Percentiles rank a stretch among this genome's conserved stretches.
phyloP scores from a whole-genome alignment of 2,888 invertebrate species.

The Halocaridina rubra region DNA sequence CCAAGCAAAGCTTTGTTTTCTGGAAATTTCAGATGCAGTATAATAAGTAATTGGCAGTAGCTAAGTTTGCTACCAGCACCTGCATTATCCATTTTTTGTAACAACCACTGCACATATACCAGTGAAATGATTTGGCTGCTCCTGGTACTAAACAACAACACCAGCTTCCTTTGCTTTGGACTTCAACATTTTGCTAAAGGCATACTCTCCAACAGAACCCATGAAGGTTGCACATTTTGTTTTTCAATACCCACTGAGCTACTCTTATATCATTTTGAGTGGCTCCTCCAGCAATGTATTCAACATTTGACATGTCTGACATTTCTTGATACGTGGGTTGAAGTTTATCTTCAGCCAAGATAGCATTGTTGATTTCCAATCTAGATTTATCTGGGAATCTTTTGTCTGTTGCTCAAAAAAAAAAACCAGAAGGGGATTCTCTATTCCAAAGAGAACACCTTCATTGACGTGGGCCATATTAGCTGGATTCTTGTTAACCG shows the following conservation, averaged over 20 bases:
- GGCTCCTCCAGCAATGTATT: conserved; percentile 95
- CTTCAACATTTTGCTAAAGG: conserved; percentile 85
- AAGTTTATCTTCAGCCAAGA: conserved; percentile 91
- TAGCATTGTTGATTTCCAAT: conserved; percentile 90
- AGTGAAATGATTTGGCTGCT: conserved; percentile 73
- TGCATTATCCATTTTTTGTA: conserved; percentile 80
- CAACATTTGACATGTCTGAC: conserved; percentile 78
- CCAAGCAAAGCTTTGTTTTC: conserved; percentile 81
- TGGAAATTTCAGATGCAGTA: conserved; percentile 82
- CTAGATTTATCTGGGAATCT: conserved; percentile 86
- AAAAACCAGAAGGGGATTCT: conserved; percentile 96
- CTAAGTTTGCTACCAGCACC: conserved; percentile 94
- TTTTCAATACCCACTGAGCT: conserved; percentile 88
- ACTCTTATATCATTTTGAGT: conserved; percentile 93
- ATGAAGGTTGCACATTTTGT: conserved; percentile 87
- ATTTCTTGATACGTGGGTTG: conserved; percentile 87
- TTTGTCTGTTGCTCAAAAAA: conserved; percentile 82
- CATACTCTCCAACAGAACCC: conserved; percentile 94
- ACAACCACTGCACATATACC: conserved; percentile 93
- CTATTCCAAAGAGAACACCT: conserved; percentile 89
- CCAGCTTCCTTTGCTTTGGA: conserved; percentile 84
- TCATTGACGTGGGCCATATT: too few relatives aligned
- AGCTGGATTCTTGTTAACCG: too few relatives aligned
- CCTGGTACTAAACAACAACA: conserved; percentile 89
- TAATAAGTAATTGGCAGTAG: conserved; percentile 92